Evolutionary conservation across 2,888 invertebrate genomes (phyloP).

Genomic region (Pseudococcus jackbeardsleyi): DNA sequence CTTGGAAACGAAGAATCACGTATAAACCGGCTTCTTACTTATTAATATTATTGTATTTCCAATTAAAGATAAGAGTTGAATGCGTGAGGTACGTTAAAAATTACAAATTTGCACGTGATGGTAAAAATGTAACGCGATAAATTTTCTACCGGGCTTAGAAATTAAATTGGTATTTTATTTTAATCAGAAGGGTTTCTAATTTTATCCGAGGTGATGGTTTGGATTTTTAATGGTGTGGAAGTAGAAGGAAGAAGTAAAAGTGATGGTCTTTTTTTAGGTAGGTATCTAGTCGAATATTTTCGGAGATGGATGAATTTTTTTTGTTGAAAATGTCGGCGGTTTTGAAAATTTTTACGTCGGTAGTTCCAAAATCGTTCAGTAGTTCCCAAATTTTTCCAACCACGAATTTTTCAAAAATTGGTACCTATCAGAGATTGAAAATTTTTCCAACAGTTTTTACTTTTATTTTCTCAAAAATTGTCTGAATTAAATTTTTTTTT

Average conservation of each 20-base stretch:
- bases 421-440: too few species aligned
- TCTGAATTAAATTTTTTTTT: too few species aligned
- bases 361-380: too few species aligned
- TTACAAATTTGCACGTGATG: constrained; percentile 54
- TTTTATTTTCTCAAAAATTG: too few species aligned
- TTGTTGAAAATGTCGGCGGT: too few species aligned
- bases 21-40: constrained; percentile 56
- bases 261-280: neutral
- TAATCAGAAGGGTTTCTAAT: constrained; percentile 40
- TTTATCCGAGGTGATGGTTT: neutral
- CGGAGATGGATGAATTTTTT: neutral
- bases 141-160: constrained; percentile 10
- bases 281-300: neutral
- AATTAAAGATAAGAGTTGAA: constrained; percentile 56
- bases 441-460: too few species aligned
- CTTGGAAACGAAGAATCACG: constrained; percentile 53
- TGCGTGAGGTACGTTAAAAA: constrained; percentile 55
- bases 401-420: too few species aligned
- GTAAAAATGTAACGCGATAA: constrained; percentile 37
- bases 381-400: too few species aligned
- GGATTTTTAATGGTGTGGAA: constrained; percentile 7
- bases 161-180: constrained; percentile 48
- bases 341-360: too few species aligned
- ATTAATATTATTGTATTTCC: constrained; percentile 55
- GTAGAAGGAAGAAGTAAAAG: neutral